Base-by-base conservation (phyloP, 1,140 invertebrate species). In the Drosophila lini region DNA sequence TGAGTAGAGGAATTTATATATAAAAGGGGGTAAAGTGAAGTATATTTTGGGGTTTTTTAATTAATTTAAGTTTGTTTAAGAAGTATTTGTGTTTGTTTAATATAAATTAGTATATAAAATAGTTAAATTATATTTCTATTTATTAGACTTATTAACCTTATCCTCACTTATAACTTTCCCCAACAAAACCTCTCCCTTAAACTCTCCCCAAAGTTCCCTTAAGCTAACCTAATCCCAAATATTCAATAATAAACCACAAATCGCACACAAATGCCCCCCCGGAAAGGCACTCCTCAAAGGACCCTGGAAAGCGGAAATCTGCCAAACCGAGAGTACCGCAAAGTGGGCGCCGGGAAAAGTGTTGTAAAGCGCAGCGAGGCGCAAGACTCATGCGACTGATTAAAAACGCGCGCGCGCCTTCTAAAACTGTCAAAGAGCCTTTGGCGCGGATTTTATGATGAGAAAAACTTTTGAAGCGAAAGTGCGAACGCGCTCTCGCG, bases 381-480 rank as follows among this genome's bases (percentile, higher is more conserved):
- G 68, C 64, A 34, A 53, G 60, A 71, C 73, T 76, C 82, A 82
- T 82, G 83, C 79, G 85, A 86, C 82, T 86, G 82, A 86, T 86
- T 86, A 86, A 88, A 88, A 86, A 83, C 59, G 60, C 64, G 59
- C 64, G 59, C 63, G 53, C 58, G 56, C 56, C 82, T 69, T 78
- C 81, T 81, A 82, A 86, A 80, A 83, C 83, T 83, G 80, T 86
- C 83, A 86, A 89, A 86, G 82, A 47, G 47, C 60, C 57, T 73
- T 65, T 48, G 74, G 57, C 52, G 48, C 22, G 68, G 76, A 77
- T 80, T 88, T 80, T 86, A 70, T 88, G 83, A 86, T 88, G 83
- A 83, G 76, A 75, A 83, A 86, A 86, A 80, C 73, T 86, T 80
- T 68, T 76, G 67, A 80, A 80, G 83, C 84, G 77, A 80, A 84